Evolutionary conservation across 2,113 vertebrate genomes (phyloP).

Genomic region (Brevimyrus niger): DNA sequence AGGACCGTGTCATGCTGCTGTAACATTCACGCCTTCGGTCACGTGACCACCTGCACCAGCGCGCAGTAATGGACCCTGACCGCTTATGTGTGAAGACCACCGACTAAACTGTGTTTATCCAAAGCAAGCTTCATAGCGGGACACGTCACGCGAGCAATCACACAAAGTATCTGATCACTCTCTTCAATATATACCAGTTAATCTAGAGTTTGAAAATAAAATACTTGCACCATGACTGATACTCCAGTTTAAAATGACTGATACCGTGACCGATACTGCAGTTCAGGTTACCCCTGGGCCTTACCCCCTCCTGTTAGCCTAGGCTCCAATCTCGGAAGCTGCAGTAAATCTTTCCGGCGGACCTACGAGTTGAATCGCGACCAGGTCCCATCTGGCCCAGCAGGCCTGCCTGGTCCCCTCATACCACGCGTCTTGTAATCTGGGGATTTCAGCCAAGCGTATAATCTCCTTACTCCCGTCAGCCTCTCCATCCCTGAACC

Average conservation of each 20-base stretch:
- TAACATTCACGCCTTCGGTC: background rate
- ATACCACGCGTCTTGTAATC: background rate
- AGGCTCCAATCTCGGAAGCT: background rate
- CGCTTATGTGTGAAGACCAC: background rate
- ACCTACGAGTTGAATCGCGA: background rate
- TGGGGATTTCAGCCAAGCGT: background rate
- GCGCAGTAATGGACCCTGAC: background rate
- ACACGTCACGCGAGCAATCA: background rate
- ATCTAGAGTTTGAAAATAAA: background rate
- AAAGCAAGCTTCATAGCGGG: background rate
- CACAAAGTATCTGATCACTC: background rate
- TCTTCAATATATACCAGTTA: background rate
- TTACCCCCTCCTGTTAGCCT: background rate
- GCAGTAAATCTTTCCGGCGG: background rate
- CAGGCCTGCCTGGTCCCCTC: background rate
- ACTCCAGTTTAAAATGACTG: background rate
- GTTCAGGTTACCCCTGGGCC: background rate
- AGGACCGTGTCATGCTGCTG: background rate
- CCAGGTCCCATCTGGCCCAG: background rate
- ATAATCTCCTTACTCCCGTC: background rate
- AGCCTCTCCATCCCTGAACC: background rate
- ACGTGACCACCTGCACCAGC: background rate
- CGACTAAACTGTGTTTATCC: background rate
- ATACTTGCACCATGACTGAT: background rate
- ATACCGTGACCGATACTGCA: background rate